Evolutionary conservation across 1,140 invertebrate species (phyloP).

Genomic region (Tenebrio molitor): DNA sequence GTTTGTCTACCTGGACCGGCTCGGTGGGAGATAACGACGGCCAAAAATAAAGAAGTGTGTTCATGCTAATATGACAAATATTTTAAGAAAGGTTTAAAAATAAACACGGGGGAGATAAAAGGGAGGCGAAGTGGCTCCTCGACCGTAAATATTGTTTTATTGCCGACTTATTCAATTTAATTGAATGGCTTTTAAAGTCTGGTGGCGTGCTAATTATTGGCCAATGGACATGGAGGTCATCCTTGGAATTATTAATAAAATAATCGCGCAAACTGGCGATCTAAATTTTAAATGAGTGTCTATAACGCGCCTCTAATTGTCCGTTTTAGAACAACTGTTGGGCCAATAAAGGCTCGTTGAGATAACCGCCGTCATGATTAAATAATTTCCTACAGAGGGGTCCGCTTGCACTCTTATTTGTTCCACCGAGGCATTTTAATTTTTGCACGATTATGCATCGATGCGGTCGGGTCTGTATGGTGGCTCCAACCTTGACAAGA

Average conservation of each 20-base stretch:
- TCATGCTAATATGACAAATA: not conserved
- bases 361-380: not conserved
- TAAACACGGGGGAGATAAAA: not conserved
- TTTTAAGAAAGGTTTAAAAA: not conserved
- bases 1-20: not conserved
- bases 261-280: not conserved
- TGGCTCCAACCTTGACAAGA: not conserved
- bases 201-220: not conserved
- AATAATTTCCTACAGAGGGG: not conserved
- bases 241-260: not conserved
- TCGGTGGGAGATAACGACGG: not conserved
- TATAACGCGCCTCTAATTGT: not conserved
- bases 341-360: conserved; percentile 1
- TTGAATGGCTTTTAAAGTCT: not conserved
- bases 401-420: not conserved
- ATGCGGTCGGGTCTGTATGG: no score
- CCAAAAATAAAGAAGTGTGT: conserved; percentile 2
- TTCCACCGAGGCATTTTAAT: not conserved
- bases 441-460: no score
- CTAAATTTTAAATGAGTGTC: conserved; percentile 1
- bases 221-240: not conserved
- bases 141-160: not conserved
- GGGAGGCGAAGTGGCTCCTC: no score
- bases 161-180: not conserved
- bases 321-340: not conserved